Conservation (phyloP, 2,888 invertebrate genomes). For the Troilus luridus region DNA sequence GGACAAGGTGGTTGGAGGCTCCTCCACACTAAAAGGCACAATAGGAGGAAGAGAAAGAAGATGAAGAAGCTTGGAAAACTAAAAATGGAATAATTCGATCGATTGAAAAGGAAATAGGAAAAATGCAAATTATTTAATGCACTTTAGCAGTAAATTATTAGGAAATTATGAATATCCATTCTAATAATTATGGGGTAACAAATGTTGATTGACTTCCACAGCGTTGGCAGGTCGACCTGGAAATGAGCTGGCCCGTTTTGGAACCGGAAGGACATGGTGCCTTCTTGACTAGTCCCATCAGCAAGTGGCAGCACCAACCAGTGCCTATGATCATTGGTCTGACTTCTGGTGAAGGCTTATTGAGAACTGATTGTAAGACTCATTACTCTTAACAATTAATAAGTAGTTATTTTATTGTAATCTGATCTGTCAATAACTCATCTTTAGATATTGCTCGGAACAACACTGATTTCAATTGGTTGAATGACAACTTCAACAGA, state of each 20-base stretch:
- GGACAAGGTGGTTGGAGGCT: too few species aligned
- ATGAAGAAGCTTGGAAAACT: too few species aligned
- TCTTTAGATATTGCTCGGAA: neutral
- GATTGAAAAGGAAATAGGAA: neutral
- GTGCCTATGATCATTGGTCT: conserved; percentile 54
- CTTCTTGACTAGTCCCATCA: conserved; percentile 49
- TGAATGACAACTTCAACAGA: conserved; percentile 43
- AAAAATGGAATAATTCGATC: too few species aligned
- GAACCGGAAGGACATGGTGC: conserved; percentile 55
- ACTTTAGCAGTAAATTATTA: too few species aligned
- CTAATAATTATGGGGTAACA: neutral
- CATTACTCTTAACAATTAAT: neutral
- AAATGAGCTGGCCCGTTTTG: conserved; percentile 46
- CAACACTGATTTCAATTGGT: conserved; percentile 25
- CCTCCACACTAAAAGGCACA: too few species aligned
- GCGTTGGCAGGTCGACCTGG: conserved; percentile 57
- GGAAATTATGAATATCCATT: too few species aligned
- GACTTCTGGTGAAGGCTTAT: conserved; percentile 55
- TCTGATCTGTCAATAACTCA: too few species aligned
- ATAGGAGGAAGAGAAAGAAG: too few species aligned
- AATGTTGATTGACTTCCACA: neutral
- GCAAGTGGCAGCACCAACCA: conserved; percentile 53
- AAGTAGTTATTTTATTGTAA: neutral
- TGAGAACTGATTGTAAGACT: conserved; percentile 51
- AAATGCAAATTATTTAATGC: too few species aligned